These are phyloP conservation scores for Martes martes DNA, from an alignment of 2,113 vertebrate species.

Conservation along the genomic window DNA sequence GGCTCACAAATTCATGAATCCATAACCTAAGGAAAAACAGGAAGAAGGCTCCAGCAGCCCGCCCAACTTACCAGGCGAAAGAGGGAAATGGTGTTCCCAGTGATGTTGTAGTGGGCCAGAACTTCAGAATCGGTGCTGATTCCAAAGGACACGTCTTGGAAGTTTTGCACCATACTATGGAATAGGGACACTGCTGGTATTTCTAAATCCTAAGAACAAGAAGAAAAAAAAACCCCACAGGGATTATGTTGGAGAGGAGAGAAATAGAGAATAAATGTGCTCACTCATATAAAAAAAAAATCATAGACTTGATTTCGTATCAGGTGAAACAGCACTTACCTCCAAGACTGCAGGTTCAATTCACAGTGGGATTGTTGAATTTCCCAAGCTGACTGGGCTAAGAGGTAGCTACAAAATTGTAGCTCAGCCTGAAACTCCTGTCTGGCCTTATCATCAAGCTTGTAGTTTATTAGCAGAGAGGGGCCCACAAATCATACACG, in stretches of 20 bases:
- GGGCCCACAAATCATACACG: neutral
- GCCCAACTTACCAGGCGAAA: conserved; percentile 89
- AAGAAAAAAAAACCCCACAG: neutral
- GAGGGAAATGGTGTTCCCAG: conserved; percentile 82
- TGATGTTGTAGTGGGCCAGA: conserved; percentile 84
- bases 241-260: neutral
- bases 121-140: conserved; percentile 84
- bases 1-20: neutral
- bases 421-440: neutral
- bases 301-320: neutral
- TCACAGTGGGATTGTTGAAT: neutral
- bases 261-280: neutral
- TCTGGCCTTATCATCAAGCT: neutral
- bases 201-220: conserved; percentile 83
- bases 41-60: neutral
- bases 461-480: neutral
- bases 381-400: neutral
- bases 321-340: neutral
- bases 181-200: conserved; percentile 81
- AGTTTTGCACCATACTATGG: conserved; percentile 68
- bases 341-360: neutral
- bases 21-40: neutral
- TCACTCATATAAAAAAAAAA: neutral
- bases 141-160: conserved; percentile 85
- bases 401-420: neutral